These are phyloP conservation scores for Epizoanthus illoricatus DNA, from an alignment of 92 coral and sea anemone species.

Conservation along the genomic window DNA sequence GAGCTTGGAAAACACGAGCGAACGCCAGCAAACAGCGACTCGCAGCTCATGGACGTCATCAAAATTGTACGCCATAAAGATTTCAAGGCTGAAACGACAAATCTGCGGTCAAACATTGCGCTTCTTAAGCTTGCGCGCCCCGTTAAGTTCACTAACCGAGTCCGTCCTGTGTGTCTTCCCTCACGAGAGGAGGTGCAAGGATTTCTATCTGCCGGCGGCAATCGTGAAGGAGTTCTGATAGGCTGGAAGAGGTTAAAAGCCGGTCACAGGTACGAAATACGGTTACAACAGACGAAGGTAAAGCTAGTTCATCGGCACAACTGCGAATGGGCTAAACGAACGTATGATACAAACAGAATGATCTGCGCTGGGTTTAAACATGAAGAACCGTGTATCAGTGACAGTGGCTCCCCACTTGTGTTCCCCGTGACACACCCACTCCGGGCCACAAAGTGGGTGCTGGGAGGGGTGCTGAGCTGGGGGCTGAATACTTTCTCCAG, in stretches of 20 bases:
- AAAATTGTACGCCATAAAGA: constrained; percentile 63
- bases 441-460: constrained; percentile 58
- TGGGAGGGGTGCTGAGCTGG: constrained; percentile 94
- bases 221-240: constrained; percentile 68
- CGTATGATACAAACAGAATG: constrained; percentile 55
- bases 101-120: constrained; percentile 73
- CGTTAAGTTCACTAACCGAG: constrained; percentile 60
- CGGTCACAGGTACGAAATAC: constrained; percentile 57
- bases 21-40: constrained; percentile 39
- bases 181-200: constrained; percentile 50
- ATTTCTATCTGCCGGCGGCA: constrained; percentile 45
- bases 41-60: constrained; percentile 58
- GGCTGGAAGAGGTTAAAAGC: constrained; percentile 71
- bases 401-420: constrained; percentile 95
- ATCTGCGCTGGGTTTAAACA: constrained; percentile 84
- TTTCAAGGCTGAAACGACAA: constrained; percentile 51
- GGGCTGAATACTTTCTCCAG: constrained; percentile 64
- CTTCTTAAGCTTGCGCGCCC: constrained; percentile 73
- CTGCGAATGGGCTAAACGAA: constrained; percentile 69
- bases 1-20: constrained; percentile 70
- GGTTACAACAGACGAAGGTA: constrained; percentile 69
- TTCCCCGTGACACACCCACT: constrained; percentile 60
- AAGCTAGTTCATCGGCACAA: constrained; percentile 55
- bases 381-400: constrained; percentile 74
- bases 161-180: constrained; percentile 85